Evolutionary conservation across 2,888 invertebrate species (phyloP).

Genomic region (Teleiodes luculella): DNA sequence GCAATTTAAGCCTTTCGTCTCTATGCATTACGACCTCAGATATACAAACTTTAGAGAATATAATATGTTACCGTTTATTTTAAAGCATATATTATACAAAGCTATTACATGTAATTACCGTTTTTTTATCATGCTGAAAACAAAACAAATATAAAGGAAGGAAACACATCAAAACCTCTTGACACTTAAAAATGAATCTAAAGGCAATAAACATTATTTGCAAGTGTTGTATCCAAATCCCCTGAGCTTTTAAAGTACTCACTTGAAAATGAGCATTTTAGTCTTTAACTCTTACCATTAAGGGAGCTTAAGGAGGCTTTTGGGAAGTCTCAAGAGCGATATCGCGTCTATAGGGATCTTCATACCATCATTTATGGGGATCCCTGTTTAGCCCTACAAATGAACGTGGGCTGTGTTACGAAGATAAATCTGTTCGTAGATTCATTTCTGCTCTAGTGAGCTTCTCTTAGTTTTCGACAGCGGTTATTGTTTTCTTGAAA

Average conservation of each 20-base stretch:
- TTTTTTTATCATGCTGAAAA: too few species aligned
- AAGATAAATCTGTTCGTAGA: not conserved
- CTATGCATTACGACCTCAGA: too few species aligned
- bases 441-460: too few species aligned
- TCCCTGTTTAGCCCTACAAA: conserved; percentile 26
- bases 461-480: too few species aligned
- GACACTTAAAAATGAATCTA: not conserved
- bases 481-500: too few species aligned
- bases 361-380: conserved; percentile 24
- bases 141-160: too few species aligned
- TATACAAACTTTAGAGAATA: too few species aligned
- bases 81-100: too few species aligned
- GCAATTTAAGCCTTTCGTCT: too few species aligned
- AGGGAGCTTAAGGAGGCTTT: conserved; percentile 24
- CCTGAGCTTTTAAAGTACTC: conserved; percentile 19
- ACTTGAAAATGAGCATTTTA: conserved; percentile 25
- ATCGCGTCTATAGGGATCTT: conserved; percentile 21
- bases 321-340: conserved; percentile 18
- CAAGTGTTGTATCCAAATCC: conserved; percentile 11
- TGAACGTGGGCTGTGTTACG: not conserved
- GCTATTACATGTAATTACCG: too few species aligned
- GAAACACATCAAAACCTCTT: not conserved
- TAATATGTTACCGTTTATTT: too few species aligned
- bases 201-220: not conserved
- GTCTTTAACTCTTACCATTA: conserved; percentile 27